Evolutionary conservation across 2,888 invertebrate genomes (phyloP), one percentile per base, ranked within the genome.

Genomic region (Eristalinus sepulchralis): DNA sequence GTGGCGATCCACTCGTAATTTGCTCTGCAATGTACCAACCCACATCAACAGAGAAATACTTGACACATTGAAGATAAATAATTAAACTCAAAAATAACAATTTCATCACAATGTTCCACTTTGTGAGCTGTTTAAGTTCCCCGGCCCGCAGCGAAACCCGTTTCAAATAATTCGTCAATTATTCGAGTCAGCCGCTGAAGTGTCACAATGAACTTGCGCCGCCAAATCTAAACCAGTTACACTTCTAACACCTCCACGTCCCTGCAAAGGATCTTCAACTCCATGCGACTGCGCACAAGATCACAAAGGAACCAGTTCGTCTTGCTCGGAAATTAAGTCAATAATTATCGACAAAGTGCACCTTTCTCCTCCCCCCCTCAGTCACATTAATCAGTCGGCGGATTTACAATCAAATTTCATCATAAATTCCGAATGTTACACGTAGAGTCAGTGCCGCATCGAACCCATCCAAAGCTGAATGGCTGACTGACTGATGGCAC

Each of bases 191-290:
- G 31, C 5, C 53, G n/a, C n/a, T 24, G 5, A 66, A 47, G 24
- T 47, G 47, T 47, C 39, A 66, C n/a, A 47, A 6, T 67, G 22
- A 10, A 67, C 66, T 47, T 67, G 66, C 47, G n/a, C 17, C 22
- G 36, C 1, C 34, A 13, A 17, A 64, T n/a, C 27, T 31, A 27
- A 31, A 67, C 66, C 66, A 24, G 66, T 53, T 53, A 53, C 66
- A 31, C n/a, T 31, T 47, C 66, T 67, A 47, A 67, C 66, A 67
- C 66, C 66, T 67, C 24, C 6, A 17, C 47, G 2, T 24, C 47
- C 31, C 24, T 9, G 31, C 47, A 17, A 13, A 47, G 31, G 47
- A 67, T 67, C 27, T 47, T 17, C n/a, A 17, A 47, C 47, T 31
- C 27, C 66, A 17, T 31, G 13, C 36, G 33, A 31, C 27, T 3